phyloP scores from a whole-genome alignment of 2,888 invertebrate species.

The Drosophila aldrichi region DNA sequence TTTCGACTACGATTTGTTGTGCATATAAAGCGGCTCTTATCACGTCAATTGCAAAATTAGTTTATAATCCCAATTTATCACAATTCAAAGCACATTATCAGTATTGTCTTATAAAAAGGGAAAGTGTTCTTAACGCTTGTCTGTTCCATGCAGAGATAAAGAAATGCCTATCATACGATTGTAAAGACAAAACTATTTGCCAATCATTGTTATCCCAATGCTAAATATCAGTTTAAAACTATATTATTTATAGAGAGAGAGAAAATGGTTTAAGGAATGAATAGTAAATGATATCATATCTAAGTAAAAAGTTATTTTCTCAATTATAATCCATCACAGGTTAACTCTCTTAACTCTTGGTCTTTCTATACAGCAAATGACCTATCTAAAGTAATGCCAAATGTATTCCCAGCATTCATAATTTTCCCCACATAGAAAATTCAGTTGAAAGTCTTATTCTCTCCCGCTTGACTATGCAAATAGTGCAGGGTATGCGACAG shows the following conservation, averaged over 20 bases:
- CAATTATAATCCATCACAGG: no score
- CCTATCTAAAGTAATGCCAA: background rate
- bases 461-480: background rate
- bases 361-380: no score
- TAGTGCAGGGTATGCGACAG: conserved; percentile 14
- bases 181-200: background rate
- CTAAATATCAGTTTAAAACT: no score
- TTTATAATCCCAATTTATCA: background rate
- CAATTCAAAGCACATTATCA: background rate
- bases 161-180: background rate
- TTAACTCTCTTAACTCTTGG: no score
- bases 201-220: background rate
- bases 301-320: no score
- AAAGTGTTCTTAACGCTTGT: background rate
- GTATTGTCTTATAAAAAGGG: background rate
- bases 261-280: no score
- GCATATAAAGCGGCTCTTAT: background rate
- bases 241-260: no score
- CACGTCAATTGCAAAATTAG: background rate
- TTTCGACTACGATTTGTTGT: background rate
- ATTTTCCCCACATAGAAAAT: background rate
- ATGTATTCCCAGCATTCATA: background rate
- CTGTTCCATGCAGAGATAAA: background rate
- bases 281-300: no score
- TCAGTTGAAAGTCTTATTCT: no score